phyloP scores from a whole-genome alignment of 2,113 vertebrate genomes.

The Megatriorchis doriae region DNA sequence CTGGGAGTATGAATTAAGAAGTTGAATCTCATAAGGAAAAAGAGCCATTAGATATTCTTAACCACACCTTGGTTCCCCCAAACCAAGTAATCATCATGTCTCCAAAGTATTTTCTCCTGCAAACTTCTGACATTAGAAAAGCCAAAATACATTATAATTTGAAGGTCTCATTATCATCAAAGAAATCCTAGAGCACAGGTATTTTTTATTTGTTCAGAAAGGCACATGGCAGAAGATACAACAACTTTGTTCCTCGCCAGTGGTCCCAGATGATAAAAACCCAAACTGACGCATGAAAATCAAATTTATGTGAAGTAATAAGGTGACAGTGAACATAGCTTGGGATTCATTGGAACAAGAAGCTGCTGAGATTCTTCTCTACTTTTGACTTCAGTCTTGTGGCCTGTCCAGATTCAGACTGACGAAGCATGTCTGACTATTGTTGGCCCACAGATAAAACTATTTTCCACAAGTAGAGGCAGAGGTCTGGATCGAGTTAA shows the following conservation, averaged over 20 bases:
- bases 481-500: not conserved
- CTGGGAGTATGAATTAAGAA: not conserved
- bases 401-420: not conserved
- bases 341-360: not conserved
- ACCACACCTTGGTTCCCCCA: not conserved
- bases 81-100: not conserved
- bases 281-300: not conserved
- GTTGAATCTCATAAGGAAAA: not conserved
- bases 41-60: not conserved
- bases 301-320: not conserved
- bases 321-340: not conserved
- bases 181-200: not conserved
- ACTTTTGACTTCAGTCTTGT: not conserved
- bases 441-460: not conserved
- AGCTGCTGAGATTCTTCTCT: not conserved
- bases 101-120: not conserved
- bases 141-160: not conserved
- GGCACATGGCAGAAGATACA: not conserved
- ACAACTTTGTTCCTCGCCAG: not conserved
- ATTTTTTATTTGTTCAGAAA: not conserved
- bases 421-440: not conserved
- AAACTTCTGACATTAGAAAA: not conserved
- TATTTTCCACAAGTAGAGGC: not conserved
- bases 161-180: not conserved
- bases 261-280: not conserved